These are phyloP conservation scores for Apamea epomidion DNA, from an alignment of 2,888 invertebrate species.

Conservation along the genomic window DNA sequence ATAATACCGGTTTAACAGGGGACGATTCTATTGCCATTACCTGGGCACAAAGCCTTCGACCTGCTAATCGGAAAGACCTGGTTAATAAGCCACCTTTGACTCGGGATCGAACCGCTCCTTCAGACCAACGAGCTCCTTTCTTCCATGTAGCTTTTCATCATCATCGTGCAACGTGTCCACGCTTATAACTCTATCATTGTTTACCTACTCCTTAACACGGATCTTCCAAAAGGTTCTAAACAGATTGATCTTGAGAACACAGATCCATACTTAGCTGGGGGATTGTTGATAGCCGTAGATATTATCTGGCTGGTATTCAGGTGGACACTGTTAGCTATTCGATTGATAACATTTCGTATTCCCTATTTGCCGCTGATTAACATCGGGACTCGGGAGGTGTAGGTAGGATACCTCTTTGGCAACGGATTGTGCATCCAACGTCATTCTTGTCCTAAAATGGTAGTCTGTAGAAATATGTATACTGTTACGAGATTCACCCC, in stretches of 20 bases:
- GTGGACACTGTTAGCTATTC: conserved; percentile 9
- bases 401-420: neutral
- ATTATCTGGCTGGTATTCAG: conserved; percentile 11
- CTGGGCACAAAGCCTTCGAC: neutral
- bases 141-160: neutral
- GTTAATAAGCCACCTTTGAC: neutral
- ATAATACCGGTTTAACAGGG: neutral
- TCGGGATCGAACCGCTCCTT: neutral
- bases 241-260: neutral
- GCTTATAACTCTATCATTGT: neutral
- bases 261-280: neutral
- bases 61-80: neutral
- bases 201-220: neutral
- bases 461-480: neutral
- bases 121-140: neutral
- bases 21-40: neutral
- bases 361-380: conserved; percentile 21
- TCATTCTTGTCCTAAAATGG: neutral
- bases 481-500: too few species aligned
- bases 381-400: conserved; percentile 7
- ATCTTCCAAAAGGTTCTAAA: neutral
- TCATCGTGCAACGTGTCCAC: neutral
- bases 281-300: conserved; percentile 12
- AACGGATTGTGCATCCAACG: neutral
- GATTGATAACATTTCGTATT: conserved; percentile 24